phyloP scores from a whole-genome alignment of 2,797 vertebrate genomes.

The Rhadinocentrus ornatus region DNA sequence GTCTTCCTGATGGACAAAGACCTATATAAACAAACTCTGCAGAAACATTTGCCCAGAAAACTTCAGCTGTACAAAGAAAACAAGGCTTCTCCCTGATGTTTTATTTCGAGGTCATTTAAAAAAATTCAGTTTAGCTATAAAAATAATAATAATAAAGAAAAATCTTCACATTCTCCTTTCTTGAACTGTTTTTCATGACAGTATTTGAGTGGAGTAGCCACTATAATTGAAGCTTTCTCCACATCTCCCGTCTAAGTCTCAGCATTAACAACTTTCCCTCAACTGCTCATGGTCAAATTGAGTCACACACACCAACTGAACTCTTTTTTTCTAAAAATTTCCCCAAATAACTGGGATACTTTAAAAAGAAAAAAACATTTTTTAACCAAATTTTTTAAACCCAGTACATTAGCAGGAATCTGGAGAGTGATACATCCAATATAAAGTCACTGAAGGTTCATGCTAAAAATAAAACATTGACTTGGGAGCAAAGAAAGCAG shows the following conservation, averaged over 20 bases:
- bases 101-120: conserved; percentile 3
- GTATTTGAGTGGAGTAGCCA: conserved; percentile 12
- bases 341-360: not conserved
- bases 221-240: conserved; percentile 13
- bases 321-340: not conserved
- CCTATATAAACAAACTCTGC: conserved; percentile 33
- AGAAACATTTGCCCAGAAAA: conserved; percentile 21
- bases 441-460: conserved; percentile 13
- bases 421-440: not conserved
- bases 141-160: not conserved
- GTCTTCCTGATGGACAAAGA: conserved; percentile 21
- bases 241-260: conserved; percentile 17
- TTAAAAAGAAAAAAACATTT: conserved; percentile 2
- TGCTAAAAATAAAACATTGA: conserved; percentile 19
- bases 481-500: conserved; percentile 4
- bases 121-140: conserved; percentile 2
- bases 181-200: not conserved
- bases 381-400: not conserved
- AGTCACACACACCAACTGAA: conserved; percentile 13
- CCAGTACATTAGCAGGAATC: conserved; percentile 21
- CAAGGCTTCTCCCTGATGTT: not conserved
- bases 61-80: not conserved
- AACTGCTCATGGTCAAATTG: conserved; percentile 27
- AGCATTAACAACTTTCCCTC: conserved; percentile 24
- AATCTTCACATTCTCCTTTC: conserved; percentile 10